Evolutionary conservation across 2,797 vertebrate genomes (phyloP).

Genomic region (Arnoldichthys spilopterus): DNA sequence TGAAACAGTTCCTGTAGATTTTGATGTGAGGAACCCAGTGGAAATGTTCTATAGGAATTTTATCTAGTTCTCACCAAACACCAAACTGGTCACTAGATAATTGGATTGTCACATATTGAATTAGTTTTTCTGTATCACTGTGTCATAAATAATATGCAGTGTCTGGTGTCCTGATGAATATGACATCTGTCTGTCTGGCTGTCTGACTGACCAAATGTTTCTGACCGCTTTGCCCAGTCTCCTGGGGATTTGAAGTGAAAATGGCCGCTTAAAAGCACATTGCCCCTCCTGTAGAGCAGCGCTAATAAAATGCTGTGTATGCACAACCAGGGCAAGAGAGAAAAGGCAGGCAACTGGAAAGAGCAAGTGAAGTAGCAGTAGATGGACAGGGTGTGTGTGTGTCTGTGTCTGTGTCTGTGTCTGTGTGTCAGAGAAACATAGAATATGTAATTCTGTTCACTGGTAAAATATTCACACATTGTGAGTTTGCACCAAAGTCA

Average conservation of each 20-base stretch:
- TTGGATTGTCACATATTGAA: background rate
- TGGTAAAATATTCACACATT: conserved; percentile 15
- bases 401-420: background rate
- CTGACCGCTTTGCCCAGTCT: conserved; percentile 12
- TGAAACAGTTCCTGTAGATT: background rate
- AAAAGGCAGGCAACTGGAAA: background rate
- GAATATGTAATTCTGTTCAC: background rate
- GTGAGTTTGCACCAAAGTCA: background rate
- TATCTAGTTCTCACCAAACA: background rate
- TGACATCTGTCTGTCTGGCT: conserved; percentile 17
- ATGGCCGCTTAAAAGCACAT: conserved; percentile 33
- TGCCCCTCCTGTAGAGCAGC: conserved; percentile 14
- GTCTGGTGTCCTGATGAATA: conserved; percentile 12
- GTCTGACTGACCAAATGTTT: conserved; percentile 13
- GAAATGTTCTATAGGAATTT: background rate
- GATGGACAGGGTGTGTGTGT: background rate
- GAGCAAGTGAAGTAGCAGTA: background rate
- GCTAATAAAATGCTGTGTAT: conserved; percentile 39
- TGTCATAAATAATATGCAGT: background rate
- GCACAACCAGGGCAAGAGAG: conserved; percentile 1
- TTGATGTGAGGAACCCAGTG: background rate
- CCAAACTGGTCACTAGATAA: background rate
- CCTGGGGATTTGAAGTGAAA: conserved; percentile 43
- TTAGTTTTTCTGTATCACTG: background rate
- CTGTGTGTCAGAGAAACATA: background rate